phyloP scores from a whole-genome alignment of 53 echinoderm and acorn worm species.

The Apostichopus leukothele region DNA sequence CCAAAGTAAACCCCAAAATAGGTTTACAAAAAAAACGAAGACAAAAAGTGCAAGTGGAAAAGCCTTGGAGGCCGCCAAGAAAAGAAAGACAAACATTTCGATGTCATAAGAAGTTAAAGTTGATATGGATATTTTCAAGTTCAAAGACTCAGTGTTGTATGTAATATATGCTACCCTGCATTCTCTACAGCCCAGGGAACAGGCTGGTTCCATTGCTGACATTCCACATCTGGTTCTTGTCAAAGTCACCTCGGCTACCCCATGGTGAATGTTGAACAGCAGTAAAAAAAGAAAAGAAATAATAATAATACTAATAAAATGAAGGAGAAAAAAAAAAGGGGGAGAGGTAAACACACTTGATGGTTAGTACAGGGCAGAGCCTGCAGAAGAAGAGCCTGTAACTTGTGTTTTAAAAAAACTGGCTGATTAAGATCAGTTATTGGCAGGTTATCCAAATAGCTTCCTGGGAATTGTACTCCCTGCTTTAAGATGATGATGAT shows the following conservation, averaged over 20 bases:
- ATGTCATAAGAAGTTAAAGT: too few relatives aligned
- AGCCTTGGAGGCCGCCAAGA: too few relatives aligned
- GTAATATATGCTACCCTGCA: neutral
- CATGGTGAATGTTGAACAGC: constrained; percentile 22
- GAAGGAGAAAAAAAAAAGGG: neutral
- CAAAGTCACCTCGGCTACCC: constrained; percentile 19
- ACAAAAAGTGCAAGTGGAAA: too few relatives aligned
- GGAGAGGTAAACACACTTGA: constrained; percentile 27
- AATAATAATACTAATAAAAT: too few relatives aligned
- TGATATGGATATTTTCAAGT: neutral
- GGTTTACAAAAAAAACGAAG: too few relatives aligned
- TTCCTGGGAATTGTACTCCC: constrained; percentile 12
- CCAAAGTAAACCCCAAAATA: too few relatives aligned
- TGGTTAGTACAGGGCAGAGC: too few relatives aligned
- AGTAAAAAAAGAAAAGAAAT: neutral
- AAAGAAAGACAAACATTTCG: too few relatives aligned
- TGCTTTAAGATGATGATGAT: neutral
- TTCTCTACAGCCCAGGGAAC: constrained; percentile 12
- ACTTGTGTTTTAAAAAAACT: constrained; percentile 1
- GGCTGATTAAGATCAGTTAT: constrained; percentile 29
- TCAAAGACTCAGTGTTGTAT: neutral
- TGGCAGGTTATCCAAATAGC: constrained; percentile 36
- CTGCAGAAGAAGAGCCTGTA: neutral
- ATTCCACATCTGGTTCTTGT: constrained; percentile 39
- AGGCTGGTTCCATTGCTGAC: constrained; percentile 2